Percentiles rank a stretch among this genome's conserved stretches.
These are phyloP conservation scores for Danio rerio DNA, from an alignment of 2,113 vertebrate genomes.

Conservation along the genomic window GRCz12tu NC_133182.1:39917001-39917500, in stretches of 20 bases:
- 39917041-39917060: no score
- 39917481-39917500: no score
- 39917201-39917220: not conserved
- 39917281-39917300: not conserved
- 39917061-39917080: not conserved
- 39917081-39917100: not conserved
- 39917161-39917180: conserved; percentile 31
- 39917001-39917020: no score
- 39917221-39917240: not conserved
- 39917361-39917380: conserved; percentile 11
- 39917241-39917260: not conserved
- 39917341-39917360: not conserved
- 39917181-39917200: conserved; percentile 25
- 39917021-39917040: no score
- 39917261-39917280: not conserved
- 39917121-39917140: conserved; percentile 12
- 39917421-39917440: not conserved
- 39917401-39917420: not conserved
- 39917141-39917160: conserved; percentile 7
- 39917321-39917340: conserved; percentile 8
- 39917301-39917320: conserved; percentile 13
- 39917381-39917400: not conserved
- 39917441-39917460: no score
- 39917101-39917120: conserved; percentile 29
- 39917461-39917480: no score